Conservation (phyloP, 1,140 invertebrate species). For the Brachionus plicatilis region DNA sequence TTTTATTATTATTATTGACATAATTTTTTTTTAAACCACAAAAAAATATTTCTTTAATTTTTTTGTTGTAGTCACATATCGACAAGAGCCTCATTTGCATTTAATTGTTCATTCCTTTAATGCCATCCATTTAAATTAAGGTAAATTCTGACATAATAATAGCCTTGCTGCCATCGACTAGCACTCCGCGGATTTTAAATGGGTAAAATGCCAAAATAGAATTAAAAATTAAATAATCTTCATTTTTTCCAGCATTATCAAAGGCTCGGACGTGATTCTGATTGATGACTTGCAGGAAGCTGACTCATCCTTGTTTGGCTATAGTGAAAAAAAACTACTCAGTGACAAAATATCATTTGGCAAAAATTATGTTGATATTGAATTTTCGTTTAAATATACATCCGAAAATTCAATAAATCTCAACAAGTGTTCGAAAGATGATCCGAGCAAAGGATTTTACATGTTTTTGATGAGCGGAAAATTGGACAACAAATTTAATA, state of each 20-base stretch:
- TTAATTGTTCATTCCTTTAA: neutral
- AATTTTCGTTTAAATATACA: constrained; percentile 11
- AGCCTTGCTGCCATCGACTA: neutral
- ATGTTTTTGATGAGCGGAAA: constrained; percentile 34
- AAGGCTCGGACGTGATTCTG: constrained; percentile 23
- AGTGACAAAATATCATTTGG: neutral
- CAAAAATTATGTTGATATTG: neutral
- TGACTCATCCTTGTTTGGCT: neutral
- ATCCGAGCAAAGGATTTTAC: constrained; percentile 12
- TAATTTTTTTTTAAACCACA: no score
- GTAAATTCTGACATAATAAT: constrained; percentile 30
- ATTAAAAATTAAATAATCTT: neutral
- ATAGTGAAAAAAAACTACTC: constrained; percentile 21
- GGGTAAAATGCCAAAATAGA: neutral
- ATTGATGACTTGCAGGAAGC: constrained; percentile 12
- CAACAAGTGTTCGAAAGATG: neutral
- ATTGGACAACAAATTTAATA: neutral
- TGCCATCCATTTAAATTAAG: neutral
- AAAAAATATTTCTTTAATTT: no score
- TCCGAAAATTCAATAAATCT: constrained; percentile 2
- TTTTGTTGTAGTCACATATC: no score
- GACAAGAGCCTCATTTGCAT: no score
- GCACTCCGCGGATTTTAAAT: neutral
- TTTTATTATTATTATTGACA: no score
- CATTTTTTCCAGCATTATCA: neutral